These are phyloP conservation scores for Drosophila formosana DNA, from an alignment of 2,888 invertebrate species.

Conservation along the genomic window DNA sequence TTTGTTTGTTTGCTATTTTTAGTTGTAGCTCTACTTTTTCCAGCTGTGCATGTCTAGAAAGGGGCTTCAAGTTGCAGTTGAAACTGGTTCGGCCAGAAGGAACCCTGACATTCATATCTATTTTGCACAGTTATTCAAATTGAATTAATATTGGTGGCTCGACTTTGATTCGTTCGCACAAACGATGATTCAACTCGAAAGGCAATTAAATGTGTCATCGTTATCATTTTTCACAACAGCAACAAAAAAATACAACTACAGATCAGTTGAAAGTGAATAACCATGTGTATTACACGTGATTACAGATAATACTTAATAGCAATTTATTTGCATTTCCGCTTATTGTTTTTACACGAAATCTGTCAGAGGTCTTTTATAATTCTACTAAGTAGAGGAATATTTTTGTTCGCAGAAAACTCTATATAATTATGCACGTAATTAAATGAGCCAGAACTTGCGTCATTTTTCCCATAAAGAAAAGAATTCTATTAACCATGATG, in stretches of 20 bases:
- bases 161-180: slow-evolving; percentile 53
- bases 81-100: slow-evolving; percentile 41
- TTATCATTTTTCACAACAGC: slow-evolving; percentile 1
- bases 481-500: slow-evolving; percentile 31
- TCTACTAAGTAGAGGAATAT: neutral
- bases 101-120: slow-evolving; percentile 46
- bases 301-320: no score
- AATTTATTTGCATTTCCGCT: slow-evolving; percentile 12
- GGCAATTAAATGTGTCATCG: slow-evolving; percentile 50
- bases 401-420: neutral
- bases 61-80: slow-evolving; percentile 6
- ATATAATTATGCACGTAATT: neutral
- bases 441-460: neutral
- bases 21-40: neutral
- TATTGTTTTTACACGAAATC: slow-evolving; percentile 1
- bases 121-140: slow-evolving; percentile 65
- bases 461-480: neutral
- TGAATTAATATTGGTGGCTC: slow-evolving; percentile 64
- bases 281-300: neutral
- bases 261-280: neutral
- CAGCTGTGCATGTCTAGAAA: neutral
- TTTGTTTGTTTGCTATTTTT: neutral
- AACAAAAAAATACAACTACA: neutral
- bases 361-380: neutral
- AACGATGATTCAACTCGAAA: slow-evolving; percentile 43